These are phyloP conservation scores for Parazoanthus darwini DNA, from an alignment of 92 coral and sea anemone species.

Conservation along the genomic window DNA sequence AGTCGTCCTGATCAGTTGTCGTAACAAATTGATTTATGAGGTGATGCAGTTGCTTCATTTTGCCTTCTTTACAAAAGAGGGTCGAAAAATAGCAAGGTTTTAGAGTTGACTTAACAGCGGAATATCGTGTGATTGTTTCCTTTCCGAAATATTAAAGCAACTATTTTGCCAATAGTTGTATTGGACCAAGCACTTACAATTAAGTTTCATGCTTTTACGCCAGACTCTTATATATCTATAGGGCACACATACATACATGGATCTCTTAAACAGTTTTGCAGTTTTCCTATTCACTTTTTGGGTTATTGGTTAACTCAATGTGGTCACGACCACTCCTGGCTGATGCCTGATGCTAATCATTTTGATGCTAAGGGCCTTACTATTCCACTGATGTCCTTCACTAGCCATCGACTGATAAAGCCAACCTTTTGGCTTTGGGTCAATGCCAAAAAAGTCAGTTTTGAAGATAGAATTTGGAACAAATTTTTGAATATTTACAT, in stretches of 20 bases:
- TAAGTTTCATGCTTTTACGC: background rate
- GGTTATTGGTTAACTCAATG: background rate
- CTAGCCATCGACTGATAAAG: too few species aligned
- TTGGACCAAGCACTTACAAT: too few species aligned
- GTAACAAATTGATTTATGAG: conserved; percentile 24
- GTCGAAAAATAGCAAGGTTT: background rate
- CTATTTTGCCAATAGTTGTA: too few species aligned
- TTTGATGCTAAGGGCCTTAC: too few species aligned
- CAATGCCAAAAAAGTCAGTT: too few species aligned
- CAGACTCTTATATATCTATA: background rate
- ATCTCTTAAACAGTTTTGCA: background rate
- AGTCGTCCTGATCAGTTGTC: background rate
- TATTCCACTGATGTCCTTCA: too few species aligned
- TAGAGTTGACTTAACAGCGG: background rate
- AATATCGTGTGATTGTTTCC: background rate
- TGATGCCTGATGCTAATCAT: background rate
- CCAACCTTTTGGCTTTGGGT: too few species aligned
- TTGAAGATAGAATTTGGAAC: too few species aligned
- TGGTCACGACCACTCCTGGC: background rate
- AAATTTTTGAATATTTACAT: too few species aligned
- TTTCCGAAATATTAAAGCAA: too few species aligned
- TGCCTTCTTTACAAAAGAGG: background rate
- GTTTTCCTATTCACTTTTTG: too few species aligned
- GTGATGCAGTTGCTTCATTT: background rate
- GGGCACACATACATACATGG: background rate